Base-by-base conservation (phyloP, 1,140 invertebrate species). In the Pachyrhynchus sulphureomaculatus region DNA sequence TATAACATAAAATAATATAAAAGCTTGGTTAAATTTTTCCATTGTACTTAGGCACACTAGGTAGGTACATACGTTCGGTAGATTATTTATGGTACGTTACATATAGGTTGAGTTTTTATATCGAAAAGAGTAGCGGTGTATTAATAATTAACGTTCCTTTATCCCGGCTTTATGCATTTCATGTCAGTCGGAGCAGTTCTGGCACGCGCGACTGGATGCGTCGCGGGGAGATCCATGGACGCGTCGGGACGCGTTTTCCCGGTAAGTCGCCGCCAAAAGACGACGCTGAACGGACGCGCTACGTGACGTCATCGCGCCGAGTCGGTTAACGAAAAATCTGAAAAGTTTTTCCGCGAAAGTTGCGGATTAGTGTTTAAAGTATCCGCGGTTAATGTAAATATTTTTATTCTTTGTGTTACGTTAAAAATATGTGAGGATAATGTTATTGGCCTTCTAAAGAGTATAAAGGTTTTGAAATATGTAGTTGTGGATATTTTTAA, bases 191-290 rank as follows among this genome's bases (percentile, higher is more conserved):
- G 18, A 32, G 23, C 15, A 4, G 23, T 32, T 44, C 17, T 29
- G 45, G 56, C 56, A 59, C 56, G 56, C 48, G 56, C 56, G 56
- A 33, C 56, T 48, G 56, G 42, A 59, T 26, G 56, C 15, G 45
- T 26, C 20, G 26, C n/a, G n/a, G n/a, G n/a, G 13, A 9, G 15
- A 17, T 13, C 13, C 41, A 20, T 15, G 41, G 21, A 4, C 15
- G 41, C 41, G 41, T 44, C 41, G 41, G 34, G 44, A 57, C 54
- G 44, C 56, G n/a, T n/a, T 21, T 49, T 39, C 45, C 44, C 34
- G 34, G 44, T 33, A 59, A 59, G 56, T 59, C 45, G 42, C 29
- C 33, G 26, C 9, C n/a, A 49, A 59, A 17, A 21, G 24, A 37
- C 56, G 39, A 45, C 45, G 44, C n/a, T n/a, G 56, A 41, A 39